Evolutionary conservation across 2,888 invertebrate species (phyloP), one percentile per base, ranked within the genome.

Genomic region (Hofmannophila pseudospretella): DNA sequence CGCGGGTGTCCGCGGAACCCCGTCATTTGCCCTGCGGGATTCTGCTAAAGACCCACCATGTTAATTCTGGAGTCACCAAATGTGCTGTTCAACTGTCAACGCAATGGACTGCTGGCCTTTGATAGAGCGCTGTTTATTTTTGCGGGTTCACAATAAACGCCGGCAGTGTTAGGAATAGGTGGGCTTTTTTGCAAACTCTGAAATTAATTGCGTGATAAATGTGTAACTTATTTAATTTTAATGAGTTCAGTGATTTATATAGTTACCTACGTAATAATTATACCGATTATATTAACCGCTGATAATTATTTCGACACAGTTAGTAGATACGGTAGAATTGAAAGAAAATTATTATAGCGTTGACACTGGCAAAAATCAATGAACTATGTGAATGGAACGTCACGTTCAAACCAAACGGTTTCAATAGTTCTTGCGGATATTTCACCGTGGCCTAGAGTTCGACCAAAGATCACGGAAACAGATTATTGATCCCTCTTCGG

Each of bases 1-100:
- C 70, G 69, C 81, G 84, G 85, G 85, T 61, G 80, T 70, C 76
- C 84, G 45, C 51, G 78, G 71, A 53, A 67, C 80, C 84, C 84
- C 73, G 79, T 75, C 52, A 82, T 84, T 80, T 77, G 69, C 82
- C 54, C 85, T 41, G 66, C 84, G 74, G 85, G 85, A 74, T 67
- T 68, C 75, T 74, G 67, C 70, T 80, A 84, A 79, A 82, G 74
- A 76, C 80, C 75, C 67, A 63, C 72, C 69, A 74, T 71, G 74
- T 73, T 70, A 68, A 74, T 74, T 68, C 66, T 67, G 59, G 60
- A 76, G 71, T 78, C 78, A 71, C 74, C 75, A 70, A 73, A 78
- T 76, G 77, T 59, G 66, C 74, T 58, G 66, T 73, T 67, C 61
- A 67, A 63, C 56, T 62, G 72, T 68, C 68, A 66, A 53, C 65